Evolutionary conservation across 2,888 invertebrate species (phyloP).

Genomic region (Perdita meconis): DNA sequence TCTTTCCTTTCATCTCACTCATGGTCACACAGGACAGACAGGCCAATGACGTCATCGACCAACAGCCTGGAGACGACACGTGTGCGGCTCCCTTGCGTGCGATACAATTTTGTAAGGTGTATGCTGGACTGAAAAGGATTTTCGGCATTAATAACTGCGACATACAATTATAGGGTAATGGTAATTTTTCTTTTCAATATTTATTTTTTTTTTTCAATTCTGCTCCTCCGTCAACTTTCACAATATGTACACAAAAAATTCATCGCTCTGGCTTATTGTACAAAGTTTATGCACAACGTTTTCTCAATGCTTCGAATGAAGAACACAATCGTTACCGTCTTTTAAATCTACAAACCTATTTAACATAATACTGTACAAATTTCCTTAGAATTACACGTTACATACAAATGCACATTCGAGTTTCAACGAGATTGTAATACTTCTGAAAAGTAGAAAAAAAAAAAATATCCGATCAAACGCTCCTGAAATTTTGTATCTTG

Average conservation of each 20-base stretch:
- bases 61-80: slow-evolving; percentile 57
- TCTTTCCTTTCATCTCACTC: slow-evolving; percentile 32
- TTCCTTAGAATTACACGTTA: slow-evolving; percentile 9
- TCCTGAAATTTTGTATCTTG: slow-evolving; percentile 4
- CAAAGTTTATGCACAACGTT: slow-evolving; percentile 16
- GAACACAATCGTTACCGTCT: not conserved
- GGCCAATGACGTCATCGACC: slow-evolving; percentile 55
- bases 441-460: slow-evolving; percentile 40
- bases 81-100: slow-evolving; percentile 56
- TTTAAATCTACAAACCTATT: slow-evolving; percentile 23
- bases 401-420: slow-evolving; percentile 17
- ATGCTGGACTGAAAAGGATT: slow-evolving; percentile 80
- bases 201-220: slow-evolving; percentile 63
- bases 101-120: slow-evolving; percentile 74
- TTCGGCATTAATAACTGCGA: slow-evolving; percentile 78
- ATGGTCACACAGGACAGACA: slow-evolving; percentile 53
- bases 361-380: slow-evolving; percentile 31
- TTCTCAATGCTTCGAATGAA: slow-evolving; percentile 2
- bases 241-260: slow-evolving; percentile 68
- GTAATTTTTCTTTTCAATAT: slow-evolving; percentile 64
- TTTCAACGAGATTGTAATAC: slow-evolving; percentile 17
- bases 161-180: slow-evolving; percentile 43
- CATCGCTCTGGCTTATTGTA: slow-evolving; percentile 37
- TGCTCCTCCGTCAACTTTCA: slow-evolving; percentile 51
- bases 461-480: slow-evolving; percentile 35